Conservation (phyloP, 2,113 vertebrate genomes). For the Loxodonta africana region DNA sequence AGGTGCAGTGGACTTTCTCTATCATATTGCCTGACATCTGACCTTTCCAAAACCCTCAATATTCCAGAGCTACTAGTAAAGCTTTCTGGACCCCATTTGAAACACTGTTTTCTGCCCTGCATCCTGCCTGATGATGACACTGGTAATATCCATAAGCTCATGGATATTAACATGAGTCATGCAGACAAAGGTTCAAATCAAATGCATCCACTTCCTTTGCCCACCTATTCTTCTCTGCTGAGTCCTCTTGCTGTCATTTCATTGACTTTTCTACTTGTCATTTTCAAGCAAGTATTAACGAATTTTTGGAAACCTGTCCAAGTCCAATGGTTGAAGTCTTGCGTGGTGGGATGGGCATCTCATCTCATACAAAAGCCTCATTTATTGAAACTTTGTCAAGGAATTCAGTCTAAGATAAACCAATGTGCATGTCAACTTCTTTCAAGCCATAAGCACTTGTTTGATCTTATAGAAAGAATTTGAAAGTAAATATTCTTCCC, state of each 20-base stretch:
- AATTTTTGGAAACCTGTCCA: neutral
- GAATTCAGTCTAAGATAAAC: neutral
- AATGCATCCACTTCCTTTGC: neutral
- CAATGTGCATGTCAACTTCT: neutral
- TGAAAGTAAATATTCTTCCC: neutral
- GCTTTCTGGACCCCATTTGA: neutral
- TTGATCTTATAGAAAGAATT: neutral
- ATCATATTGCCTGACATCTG: neutral
- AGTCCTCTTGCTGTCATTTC: neutral
- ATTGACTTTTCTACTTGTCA: neutral
- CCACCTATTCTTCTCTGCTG: neutral
- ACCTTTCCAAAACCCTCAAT: neutral
- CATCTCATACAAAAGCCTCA: neutral
- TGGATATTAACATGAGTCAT: neutral
- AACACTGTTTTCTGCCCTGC: neutral
- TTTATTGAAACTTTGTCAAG: neutral
- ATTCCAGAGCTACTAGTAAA: neutral
- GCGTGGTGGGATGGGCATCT: neutral
- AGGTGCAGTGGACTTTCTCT: neutral
- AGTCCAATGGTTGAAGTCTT: neutral
- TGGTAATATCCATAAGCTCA: neutral
- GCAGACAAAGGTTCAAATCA: neutral
- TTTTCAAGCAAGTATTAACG: neutral
- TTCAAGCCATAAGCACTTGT: neutral
- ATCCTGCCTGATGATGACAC: neutral